Conservation (phyloP, 2,113 vertebrate genomes). For the Amphilophus citrinellus region DNA sequence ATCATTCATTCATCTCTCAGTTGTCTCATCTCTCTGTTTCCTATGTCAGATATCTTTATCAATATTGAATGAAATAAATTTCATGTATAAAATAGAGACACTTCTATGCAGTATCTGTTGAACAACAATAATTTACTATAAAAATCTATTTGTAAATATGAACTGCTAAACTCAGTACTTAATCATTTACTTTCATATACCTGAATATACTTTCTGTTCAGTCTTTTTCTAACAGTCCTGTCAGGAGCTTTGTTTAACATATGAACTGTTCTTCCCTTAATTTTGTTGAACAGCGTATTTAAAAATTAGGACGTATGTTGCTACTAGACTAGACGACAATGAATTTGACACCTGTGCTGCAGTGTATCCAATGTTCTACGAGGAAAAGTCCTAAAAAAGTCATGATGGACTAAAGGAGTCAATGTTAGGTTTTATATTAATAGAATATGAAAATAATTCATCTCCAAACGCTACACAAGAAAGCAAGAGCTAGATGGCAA, state of each 20-base stretch:
- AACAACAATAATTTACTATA: too few species aligned
- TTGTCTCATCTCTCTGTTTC: too few species aligned
- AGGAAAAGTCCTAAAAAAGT: not conserved
- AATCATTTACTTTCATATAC: too few species aligned
- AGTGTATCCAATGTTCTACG: not conserved
- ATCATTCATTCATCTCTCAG: too few species aligned
- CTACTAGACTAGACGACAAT: not conserved
- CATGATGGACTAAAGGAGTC: not conserved
- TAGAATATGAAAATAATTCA: not conserved
- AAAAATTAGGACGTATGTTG: too few species aligned
- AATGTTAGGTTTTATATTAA: not conserved
- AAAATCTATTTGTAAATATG: too few species aligned
- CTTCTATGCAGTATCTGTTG: too few species aligned
- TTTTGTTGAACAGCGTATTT: not conserved
- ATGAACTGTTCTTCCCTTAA: not conserved
- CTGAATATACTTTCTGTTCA: too few species aligned
- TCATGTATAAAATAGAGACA: too few species aligned
- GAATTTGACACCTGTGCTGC: not conserved
- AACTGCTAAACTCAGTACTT: too few species aligned
- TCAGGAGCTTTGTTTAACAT: not conserved
- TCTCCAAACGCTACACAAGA: not conserved
- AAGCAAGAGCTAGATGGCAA: not conserved
- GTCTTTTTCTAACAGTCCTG: not conserved
- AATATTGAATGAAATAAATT: too few species aligned
- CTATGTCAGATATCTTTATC: too few species aligned